A percentile compares a stretch with the other conserved stretches of the same genome.
phyloP scores from a whole-genome alignment of 2,113 vertebrate genomes.

The Thalassoma bifasciatum region DNA sequence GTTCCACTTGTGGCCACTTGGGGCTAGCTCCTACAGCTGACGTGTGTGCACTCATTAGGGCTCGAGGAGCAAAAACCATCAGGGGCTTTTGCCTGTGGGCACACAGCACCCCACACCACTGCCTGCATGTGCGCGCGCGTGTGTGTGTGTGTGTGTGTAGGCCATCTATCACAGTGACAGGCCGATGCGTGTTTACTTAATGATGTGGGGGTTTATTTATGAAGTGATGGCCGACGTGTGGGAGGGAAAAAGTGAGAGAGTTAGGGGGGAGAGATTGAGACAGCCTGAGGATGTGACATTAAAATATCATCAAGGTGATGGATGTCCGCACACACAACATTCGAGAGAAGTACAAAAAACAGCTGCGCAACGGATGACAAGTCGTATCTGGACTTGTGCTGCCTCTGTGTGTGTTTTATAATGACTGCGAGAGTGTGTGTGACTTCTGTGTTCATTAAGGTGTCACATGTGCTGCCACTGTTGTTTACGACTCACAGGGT shows the following conservation, averaged over 20 bases:
- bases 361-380: constrained; percentile 68
- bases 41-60: constrained; percentile 39
- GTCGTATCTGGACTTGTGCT: constrained; percentile 61
- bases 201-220: constrained; percentile 82
- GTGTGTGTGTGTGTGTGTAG: constrained; percentile 32
- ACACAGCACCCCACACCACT: constrained; percentile 25
- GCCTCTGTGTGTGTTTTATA: constrained; percentile 29
- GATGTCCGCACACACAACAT: constrained; percentile 73
- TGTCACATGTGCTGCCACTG: constrained; percentile 52
- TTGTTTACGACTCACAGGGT: constrained; percentile 62
- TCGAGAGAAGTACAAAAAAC: constrained; percentile 71
- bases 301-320: constrained; percentile 83
- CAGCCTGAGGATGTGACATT: constrained; percentile 81
- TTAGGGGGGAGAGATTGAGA: constrained; percentile 61
- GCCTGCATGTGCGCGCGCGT: constrained; percentile 7
- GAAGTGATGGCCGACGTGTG: constrained; percentile 73
- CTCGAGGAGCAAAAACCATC: constrained; percentile 28
- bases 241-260: constrained; percentile 42
- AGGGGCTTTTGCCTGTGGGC: constrained; percentile 59
- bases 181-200: constrained; percentile 78
- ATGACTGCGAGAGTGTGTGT: constrained; percentile 46
- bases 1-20: not conserved
- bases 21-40: not conserved
- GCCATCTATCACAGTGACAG: constrained; percentile 78
- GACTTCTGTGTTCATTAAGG: constrained; percentile 66